Percentiles rank a stretch among this genome's conserved stretches.
phyloP scores from a whole-genome alignment of 2,113 vertebrate species.

The Nothobranchius furzeri region DNA sequence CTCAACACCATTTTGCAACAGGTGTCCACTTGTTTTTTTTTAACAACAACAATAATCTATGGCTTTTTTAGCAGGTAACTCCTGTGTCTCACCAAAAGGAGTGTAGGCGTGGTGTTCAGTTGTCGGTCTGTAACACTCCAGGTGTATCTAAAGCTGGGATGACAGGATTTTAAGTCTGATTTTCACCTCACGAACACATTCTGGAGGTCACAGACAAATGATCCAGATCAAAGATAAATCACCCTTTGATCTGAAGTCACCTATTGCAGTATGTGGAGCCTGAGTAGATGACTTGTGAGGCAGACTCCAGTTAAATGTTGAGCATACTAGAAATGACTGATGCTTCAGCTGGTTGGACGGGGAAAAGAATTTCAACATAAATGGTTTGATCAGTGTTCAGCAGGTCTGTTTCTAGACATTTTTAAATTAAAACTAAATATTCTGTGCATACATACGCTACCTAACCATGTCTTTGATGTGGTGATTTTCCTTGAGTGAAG shows the following conservation, averaged over 20 bases:
- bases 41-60: too few relatives aligned
- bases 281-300: background rate
- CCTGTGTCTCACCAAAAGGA: background rate
- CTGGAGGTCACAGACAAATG: background rate
- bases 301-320: background rate
- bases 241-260: background rate
- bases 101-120: background rate
- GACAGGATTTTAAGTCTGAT: background rate
- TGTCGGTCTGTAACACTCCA: background rate
- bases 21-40: too few relatives aligned
- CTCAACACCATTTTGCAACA: too few relatives aligned
- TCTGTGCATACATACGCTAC: too few relatives aligned
- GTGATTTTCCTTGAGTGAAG: background rate
- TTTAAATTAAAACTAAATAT: too few relatives aligned
- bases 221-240: constrained; percentile 1
- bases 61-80: background rate
- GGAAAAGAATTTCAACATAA: background rate
- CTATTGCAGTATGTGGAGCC: background rate
- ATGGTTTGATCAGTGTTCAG: background rate
- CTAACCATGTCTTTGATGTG: background rate
- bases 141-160: background rate
- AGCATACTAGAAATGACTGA: background rate
- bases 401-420: background rate
- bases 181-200: background rate
- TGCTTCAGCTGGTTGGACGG: background rate